Conservation (phyloP, 2,888 invertebrate species). For the Rhodophaea formosa region DNA sequence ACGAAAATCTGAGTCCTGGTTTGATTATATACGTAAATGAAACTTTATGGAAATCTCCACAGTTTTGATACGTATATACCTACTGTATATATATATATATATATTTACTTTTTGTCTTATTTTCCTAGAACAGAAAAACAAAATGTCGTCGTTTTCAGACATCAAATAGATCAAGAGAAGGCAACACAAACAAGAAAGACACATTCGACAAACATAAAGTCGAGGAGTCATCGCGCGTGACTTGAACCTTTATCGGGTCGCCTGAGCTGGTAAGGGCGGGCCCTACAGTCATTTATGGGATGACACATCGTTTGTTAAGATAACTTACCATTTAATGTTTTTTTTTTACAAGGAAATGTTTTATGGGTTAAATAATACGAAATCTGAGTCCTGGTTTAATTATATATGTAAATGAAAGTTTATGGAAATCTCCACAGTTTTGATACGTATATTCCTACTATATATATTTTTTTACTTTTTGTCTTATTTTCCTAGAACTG, state of each 20-base stretch:
- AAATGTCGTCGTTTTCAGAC: conserved; percentile 33
- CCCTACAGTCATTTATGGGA: conserved; percentile 22
- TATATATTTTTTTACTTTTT: neutral
- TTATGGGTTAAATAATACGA: no score
- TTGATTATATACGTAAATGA: no score
- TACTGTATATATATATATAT: no score
- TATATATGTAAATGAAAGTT: no score
- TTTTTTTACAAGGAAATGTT: no score
- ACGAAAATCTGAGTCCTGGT: no score
- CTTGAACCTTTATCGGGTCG: conserved; percentile 43
- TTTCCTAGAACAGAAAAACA: neutral
- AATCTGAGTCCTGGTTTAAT: no score
- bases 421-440: no score
- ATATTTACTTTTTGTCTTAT: neutral
- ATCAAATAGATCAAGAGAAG: conserved; percentile 39
- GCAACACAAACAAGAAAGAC: conserved; percentile 24
- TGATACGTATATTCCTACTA: no score
- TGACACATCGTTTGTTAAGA: conserved; percentile 19
- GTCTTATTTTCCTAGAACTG: neutral
- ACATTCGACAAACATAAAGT: neutral
- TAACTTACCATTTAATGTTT: neutral
- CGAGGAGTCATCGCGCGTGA: conserved; percentile 47
- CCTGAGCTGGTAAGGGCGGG: conserved; percentile 29
- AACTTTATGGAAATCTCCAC: no score
- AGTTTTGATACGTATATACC: no score